These are phyloP conservation scores for Pseudomyrmex sp. DNA, from an alignment of 1,140 invertebrate species.

Conservation along the genomic window DNA sequence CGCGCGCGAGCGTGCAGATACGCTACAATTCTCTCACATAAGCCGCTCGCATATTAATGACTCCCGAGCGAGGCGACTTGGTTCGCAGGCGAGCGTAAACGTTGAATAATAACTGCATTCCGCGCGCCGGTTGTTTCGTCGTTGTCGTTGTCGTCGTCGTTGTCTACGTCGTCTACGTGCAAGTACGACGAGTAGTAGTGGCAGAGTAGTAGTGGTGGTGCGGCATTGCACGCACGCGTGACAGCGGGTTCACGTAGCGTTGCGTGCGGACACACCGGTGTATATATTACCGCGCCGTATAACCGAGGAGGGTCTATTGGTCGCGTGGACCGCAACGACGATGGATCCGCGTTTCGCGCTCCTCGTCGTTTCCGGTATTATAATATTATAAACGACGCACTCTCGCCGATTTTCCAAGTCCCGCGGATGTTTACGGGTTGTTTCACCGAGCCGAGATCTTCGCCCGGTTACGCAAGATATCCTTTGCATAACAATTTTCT, in stretches of 20 bases:
- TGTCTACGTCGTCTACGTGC: conserved; percentile 20
- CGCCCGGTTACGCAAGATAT: too few species aligned
- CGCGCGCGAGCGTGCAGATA: conserved; percentile 25
- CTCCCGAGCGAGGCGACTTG: conserved; percentile 37
- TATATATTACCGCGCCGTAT: conserved; percentile 64
- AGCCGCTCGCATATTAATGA: conserved; percentile 73
- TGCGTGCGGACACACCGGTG: conserved; percentile 17
- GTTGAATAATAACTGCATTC: conserved; percentile 79
- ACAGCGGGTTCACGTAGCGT: conserved; percentile 9
- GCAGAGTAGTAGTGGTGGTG: not conserved
- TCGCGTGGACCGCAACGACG: conserved; percentile 27
- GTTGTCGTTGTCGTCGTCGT: too few species aligned
- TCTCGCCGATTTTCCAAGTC: not conserved
- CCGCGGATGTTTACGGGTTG: too few species aligned
- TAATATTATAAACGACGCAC: not conserved
- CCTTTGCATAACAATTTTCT: too few species aligned
- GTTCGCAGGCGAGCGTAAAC: conserved; percentile 72
- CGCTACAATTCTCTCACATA: conserved; percentile 71
- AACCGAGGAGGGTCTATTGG: conserved; percentile 28
- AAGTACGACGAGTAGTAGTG: not conserved
- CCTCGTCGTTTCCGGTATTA: conserved; percentile 17
- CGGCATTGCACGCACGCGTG: conserved; percentile 24
- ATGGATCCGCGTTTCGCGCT: conserved; percentile 38
- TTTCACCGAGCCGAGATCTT: too few species aligned
- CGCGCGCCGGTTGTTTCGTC: conserved; percentile 30